These are phyloP conservation scores for Choloepus didactylus DNA, from an alignment of 2,797 vertebrate species.

Conservation along the genomic window DNA sequence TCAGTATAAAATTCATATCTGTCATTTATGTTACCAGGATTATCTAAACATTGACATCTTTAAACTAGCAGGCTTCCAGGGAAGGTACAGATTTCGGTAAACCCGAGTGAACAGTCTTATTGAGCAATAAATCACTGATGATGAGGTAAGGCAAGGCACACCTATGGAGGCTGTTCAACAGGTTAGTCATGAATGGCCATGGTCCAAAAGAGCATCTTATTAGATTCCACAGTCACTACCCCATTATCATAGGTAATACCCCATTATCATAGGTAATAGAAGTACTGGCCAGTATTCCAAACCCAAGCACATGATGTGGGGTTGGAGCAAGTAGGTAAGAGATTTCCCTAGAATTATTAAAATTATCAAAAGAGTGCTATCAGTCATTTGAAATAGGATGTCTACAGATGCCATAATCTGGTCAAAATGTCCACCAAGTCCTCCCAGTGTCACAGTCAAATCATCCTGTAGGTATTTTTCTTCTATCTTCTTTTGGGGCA, in stretches of 20 bases:
- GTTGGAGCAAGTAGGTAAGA: no score
- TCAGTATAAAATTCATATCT: neutral
- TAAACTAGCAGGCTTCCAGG: neutral
- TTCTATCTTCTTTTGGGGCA: no score
- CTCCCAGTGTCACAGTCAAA: no score
- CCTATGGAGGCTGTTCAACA: fast-evolving
- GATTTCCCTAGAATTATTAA: no score
- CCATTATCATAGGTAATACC: slow-evolving; percentile 78
- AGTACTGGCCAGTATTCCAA: slow-evolving; percentile 89
- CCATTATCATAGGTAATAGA: slow-evolving; percentile 87
- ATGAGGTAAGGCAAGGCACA: neutral
- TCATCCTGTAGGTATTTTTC: no score
- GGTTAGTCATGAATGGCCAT: slow-evolving; percentile 84
- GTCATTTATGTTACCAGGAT: neutral
- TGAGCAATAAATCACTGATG: neutral
- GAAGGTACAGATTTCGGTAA: neutral
- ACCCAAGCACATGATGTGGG: slow-evolving; percentile 84
- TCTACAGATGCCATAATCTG: no score
- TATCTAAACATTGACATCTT: neutral
- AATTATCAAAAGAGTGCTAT: no score
- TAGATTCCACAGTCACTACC: slow-evolving; percentile 88
- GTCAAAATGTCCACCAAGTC: no score
- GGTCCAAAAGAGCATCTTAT: slow-evolving; percentile 89
- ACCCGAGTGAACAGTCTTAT: neutral
- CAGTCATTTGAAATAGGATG: no score